Evolutionary conservation across 2,113 vertebrate species (phyloP), one percentile per base, ranked within the genome.

Genomic region (Cynopterus brachyotis): DNA sequence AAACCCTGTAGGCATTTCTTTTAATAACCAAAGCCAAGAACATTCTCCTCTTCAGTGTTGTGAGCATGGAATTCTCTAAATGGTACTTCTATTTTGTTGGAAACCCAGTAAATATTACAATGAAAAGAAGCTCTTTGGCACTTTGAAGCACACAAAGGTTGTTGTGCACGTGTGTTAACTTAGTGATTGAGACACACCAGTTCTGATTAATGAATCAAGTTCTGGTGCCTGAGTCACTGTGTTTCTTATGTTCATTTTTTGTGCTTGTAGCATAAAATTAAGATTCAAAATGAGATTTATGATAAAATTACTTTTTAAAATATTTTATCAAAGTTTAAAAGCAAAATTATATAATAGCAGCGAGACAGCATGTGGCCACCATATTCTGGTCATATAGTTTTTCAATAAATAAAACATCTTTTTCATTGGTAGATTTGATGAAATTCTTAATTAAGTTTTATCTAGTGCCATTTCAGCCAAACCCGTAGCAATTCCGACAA

Each of bases 371-470:
- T 88, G 7, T 70, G 59, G 3, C 9, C 30, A 45, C 17, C n/a
- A 13, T 50, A 78, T 69, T 19, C 69, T 73, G 40, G 16, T 53
- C 64, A 84, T 28, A 37, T 6, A 45, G 45, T 57, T 32, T 92
- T 96, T 95, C 11, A 20, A n/a, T 45, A 94, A 84, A 78, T 55
- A 75, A 86, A 55, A 73, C 37, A 9, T 95, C 4, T 73, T 92
- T 91, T 62, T 80, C 35, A 1, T 89, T 76, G 32, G 47, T 32
- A 97, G n/a, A 83, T 79, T 91, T 75, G 24, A 59, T 47, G 20
- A 67, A 81, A 73, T 85, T 94, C 30, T 75, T 79, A 66, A 83
- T 35, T 64, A 37, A 35, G 0, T 19, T 89, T 83, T 91, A 81
- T n/a, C 75, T 91, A 60, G 28, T 82, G 35, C 8, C 62, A 8